Evolutionary conservation across 2,888 invertebrate species (phyloP).

Genomic region (Melanchra persicariae): DNA sequence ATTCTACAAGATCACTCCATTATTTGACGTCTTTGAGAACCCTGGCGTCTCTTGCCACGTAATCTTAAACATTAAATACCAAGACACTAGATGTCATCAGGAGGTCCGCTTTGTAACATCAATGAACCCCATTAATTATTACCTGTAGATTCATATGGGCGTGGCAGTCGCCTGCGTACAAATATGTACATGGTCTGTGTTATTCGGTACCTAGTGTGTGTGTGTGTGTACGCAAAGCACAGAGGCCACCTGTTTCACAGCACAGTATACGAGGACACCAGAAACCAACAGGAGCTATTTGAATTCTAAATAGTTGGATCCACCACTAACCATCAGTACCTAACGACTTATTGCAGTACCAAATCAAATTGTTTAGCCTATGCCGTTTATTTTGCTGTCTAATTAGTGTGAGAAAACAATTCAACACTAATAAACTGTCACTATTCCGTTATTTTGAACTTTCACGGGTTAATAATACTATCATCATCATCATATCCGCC

Average conservation of each 20-base stretch:
- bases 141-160: neutral
- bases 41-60: neutral
- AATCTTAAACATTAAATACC: neutral
- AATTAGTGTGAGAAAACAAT: too few relatives aligned
- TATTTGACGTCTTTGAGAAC: too few relatives aligned
- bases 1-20: too few relatives aligned
- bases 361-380: too few relatives aligned
- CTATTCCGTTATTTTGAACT: too few relatives aligned
- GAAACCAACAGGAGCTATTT: neutral
- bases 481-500: too few relatives aligned
- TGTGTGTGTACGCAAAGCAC: neutral
- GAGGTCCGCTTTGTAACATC: neutral
- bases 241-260: slow-evolving; percentile 26
- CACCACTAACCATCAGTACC: too few relatives aligned
- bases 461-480: too few relatives aligned
- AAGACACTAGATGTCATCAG: neutral
- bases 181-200: too few relatives aligned
- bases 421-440: too few relatives aligned
- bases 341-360: too few relatives aligned
- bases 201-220: neutral
- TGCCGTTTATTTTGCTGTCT: too few relatives aligned
- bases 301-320: neutral
- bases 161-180: neutral
- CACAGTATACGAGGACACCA: slow-evolving; percentile 13
- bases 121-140: neutral